These are phyloP conservation scores for Thalassoma bifasciatum DNA, from an alignment of 2,113 vertebrate species.

Conservation along the genomic window DNA sequence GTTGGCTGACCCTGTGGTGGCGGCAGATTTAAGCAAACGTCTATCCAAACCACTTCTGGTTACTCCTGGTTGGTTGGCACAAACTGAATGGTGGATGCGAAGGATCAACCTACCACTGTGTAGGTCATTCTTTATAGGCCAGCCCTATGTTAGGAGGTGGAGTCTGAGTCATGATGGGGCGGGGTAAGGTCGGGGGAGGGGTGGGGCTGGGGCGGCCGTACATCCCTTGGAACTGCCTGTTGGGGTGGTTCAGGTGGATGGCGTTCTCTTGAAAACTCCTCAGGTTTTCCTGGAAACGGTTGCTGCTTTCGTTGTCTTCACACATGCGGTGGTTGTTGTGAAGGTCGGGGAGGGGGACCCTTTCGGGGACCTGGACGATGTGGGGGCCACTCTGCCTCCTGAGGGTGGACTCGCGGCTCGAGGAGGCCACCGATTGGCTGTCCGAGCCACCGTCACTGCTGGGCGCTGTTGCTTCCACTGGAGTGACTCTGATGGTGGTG, in stretches of 20 bases:
- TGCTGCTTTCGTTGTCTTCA: conserved; percentile 66
- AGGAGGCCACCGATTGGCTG: conserved; percentile 88
- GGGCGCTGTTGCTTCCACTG: conserved; percentile 81
- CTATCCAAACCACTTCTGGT: not conserved
- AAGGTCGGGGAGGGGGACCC: conserved; percentile 85
- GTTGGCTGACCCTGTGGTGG: not conserved
- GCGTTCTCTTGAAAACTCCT: conserved; percentile 77
- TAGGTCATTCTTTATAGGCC: conserved; percentile 71
- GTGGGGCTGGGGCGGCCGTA: conserved; percentile 65
- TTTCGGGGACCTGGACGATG: conserved; percentile 85
- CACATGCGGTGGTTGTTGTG: conserved; percentile 62
- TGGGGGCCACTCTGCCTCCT: conserved; percentile 89
- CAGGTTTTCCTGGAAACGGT: conserved; percentile 72
- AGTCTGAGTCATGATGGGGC: conserved; percentile 68
- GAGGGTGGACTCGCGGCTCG: conserved; percentile 94
- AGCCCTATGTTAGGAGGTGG: conserved; percentile 71
- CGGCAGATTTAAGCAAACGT: not conserved
- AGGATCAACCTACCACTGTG: not conserved
- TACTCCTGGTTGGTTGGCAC: not conserved
- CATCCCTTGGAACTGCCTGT: conserved; percentile 69
- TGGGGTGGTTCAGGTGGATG: conserved; percentile 73
- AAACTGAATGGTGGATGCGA: not conserved
- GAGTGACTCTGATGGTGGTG: conserved; percentile 93
- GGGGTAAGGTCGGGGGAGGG: conserved; percentile 70
- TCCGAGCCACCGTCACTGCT: conserved; percentile 94